Base-by-base conservation (phyloP, 2,888 invertebrate genomes). In the Leucania comma region DNA sequence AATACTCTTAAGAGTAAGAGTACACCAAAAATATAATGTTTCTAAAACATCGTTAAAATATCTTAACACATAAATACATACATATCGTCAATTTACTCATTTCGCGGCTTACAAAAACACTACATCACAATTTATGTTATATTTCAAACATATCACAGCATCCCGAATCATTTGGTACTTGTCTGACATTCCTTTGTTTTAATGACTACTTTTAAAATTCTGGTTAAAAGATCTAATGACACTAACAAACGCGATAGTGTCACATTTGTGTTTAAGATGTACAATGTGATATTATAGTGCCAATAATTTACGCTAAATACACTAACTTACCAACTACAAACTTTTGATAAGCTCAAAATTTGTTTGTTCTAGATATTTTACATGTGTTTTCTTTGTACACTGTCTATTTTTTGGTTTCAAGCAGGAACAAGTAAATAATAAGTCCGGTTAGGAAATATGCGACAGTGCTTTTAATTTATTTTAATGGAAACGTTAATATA, bases 61-160 rank as follows among this genome's bases (percentile, higher is more conserved):
- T 56, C 42, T 63, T 67, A 75, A 58, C 54, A 82, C 59, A 68
- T 72, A 85, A 72, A 80, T 74, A 75, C 74, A 75, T 65, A 81
- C 60, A 75, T 78, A 77, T 58, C 70, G 17, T 48, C 61, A 66
- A 75, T 68, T 75, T 76, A 75, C 64, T 75, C 69, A 77, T 56
- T 50, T 68, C 29, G 73, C 59, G 75, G 68, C 70, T 71, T 80
- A 75, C 64, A 75, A 71, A 75, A 78, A 74, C 83, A 76, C 82
- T 82, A 84, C 78, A 86, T 81, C 78, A 82, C 81, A 86, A 77
- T 80, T 75, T 76, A 83, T 86, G 84, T 84, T 84, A 77, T 83
- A 84, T 84, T 86, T 83, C 87, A 87, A 90, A 89, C 88, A 87
- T 89, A 91, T 92, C 91, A 92, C 92, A 92, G 91, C 87, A 87